phyloP scores from a whole-genome alignment of 2,888 invertebrate species.

The Bhutanitis thaidina region DNA sequence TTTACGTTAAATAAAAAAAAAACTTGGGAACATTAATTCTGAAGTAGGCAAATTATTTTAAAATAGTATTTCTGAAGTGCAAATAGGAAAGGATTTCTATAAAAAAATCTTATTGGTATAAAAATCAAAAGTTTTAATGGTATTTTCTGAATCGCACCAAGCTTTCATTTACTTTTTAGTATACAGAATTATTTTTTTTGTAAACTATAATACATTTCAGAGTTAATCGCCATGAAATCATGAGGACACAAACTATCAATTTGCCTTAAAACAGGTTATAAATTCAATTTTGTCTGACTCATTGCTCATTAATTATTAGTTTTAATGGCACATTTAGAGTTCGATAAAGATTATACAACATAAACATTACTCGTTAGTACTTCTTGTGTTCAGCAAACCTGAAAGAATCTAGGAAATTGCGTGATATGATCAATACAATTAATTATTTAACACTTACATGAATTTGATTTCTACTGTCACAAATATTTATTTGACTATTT shows the following conservation, averaged over 20 bases:
- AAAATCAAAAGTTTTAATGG: slow-evolving; percentile 81
- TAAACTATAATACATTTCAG: slow-evolving; percentile 72
- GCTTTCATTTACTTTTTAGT: slow-evolving; percentile 79
- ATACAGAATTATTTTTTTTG: slow-evolving; percentile 74
- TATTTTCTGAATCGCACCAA: slow-evolving; percentile 80
- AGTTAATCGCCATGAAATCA: slow-evolving; percentile 55
- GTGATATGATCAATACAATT: slow-evolving; percentile 27
- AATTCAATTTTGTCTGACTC: slow-evolving; percentile 75
- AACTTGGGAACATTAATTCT: too few relatives aligned
- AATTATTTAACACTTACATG: slow-evolving; percentile 40
- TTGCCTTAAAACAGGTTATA: slow-evolving; percentile 59
- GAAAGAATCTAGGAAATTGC: slow-evolving; percentile 19
- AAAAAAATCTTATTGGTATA: slow-evolving; percentile 70
- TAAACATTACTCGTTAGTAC: slow-evolving; percentile 34
- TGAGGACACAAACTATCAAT: slow-evolving; percentile 57
- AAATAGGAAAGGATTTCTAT: background rate
- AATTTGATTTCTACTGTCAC: slow-evolving; percentile 54
- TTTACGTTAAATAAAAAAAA: too few relatives aligned
- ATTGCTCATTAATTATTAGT: slow-evolving; percentile 41
- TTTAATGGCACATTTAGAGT: slow-evolving; percentile 64
- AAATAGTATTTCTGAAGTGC: too few relatives aligned
- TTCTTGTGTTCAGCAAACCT: too few relatives aligned
- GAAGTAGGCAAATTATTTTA: too few relatives aligned
- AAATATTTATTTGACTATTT: slow-evolving; percentile 39
- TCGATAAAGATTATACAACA: slow-evolving; percentile 33